A percentile compares a stretch with the other conserved stretches of the same genome.
These are phyloP conservation scores for Rhagophthalmus giganteus DNA, from an alignment of 2,888 invertebrate genomes.

Conservation along the genomic window DNA sequence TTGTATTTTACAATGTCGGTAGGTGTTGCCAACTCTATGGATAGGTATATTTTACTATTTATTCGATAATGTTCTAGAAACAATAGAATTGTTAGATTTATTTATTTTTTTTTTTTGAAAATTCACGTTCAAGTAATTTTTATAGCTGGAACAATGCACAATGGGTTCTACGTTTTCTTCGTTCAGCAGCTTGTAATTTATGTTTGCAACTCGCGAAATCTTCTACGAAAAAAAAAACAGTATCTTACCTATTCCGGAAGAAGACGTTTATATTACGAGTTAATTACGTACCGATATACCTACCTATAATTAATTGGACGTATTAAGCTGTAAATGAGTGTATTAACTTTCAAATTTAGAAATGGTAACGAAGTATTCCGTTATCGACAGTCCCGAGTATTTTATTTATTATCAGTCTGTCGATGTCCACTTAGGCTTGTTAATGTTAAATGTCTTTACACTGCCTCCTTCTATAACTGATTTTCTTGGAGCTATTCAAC, in stretches of 20 bases:
- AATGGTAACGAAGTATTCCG: conserved; percentile 5
- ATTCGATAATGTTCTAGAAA: conserved; percentile 32
- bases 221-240: conserved; percentile 12
- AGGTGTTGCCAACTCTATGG: conserved; percentile 34
- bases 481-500: too few species aligned
- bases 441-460: conserved; percentile 25
- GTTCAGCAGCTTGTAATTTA: conserved; percentile 13
- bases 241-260: conserved; percentile 21
- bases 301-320: conserved; percentile 12
- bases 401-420: conserved; percentile 14
- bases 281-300: conserved; percentile 17
- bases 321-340: conserved; percentile 12
- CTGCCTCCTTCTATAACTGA: conserved; percentile 10
- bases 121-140: conserved; percentile 11
- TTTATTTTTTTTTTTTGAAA: conserved; percentile 25
- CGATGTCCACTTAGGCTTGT: conserved; percentile 25
- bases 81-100: conserved; percentile 31
- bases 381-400: conserved; percentile 5
- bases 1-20: conserved; percentile 29
- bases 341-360: conserved; percentile 11
- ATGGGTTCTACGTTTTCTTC: conserved; percentile 15
- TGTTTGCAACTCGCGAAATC: conserved; percentile 9
- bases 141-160: conserved; percentile 25
- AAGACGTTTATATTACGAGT: conserved; percentile 21
- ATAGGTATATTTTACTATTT: conserved; percentile 27